Evolutionary conservation across 2,888 invertebrate species (phyloP), one percentile per base, ranked within the genome.

Genomic region (Parascotia fuliginaria): DNA sequence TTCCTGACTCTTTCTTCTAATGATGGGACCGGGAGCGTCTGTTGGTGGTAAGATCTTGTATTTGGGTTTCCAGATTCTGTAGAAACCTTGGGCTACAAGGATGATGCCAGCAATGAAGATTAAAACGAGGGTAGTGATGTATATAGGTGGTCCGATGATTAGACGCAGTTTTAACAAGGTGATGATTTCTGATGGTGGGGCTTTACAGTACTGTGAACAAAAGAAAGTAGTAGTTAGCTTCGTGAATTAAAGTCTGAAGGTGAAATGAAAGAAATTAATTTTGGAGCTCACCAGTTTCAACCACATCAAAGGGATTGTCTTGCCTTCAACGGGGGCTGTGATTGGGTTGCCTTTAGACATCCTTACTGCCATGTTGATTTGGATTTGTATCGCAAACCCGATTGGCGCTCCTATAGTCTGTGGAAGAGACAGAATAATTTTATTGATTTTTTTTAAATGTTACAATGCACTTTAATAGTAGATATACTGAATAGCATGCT

Each of bases 281-380:
- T 19, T 19, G 19, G 19, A n/a, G 81, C 93, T 93, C 80, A 95
- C 94, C 81, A 96, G 76, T 70, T 96, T 95, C 0, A 95, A 77
- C 96, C 96, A 96, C 43, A 96, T 89, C 9, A 97, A 75, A 0
- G 97, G 97, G 36, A 97, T 39, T 0, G 94, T 93, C 50, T 94
- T 87, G 48, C 94, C 91, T 57, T 95, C 95, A 61, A 96, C 93
- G 0, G 93, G 93, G 13, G 75, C 81, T 22, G 95, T 94, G 64
- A 93, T 90, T 0, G 91, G 83, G 72, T 95, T 96, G 32, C 94
- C 95, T 13, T 82, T 77, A 0, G 94, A 94, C 32, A 92, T 89
- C 12, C 94, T 89, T 63, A 96, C 94, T 0, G 95, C 93, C 3
- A 96, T 82, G 78, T 97, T 97, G 14, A 96, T 93, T 81, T 97